Base-by-base conservation (phyloP, 2,113 vertebrate genomes). In the Cavia porcellus region DNA sequence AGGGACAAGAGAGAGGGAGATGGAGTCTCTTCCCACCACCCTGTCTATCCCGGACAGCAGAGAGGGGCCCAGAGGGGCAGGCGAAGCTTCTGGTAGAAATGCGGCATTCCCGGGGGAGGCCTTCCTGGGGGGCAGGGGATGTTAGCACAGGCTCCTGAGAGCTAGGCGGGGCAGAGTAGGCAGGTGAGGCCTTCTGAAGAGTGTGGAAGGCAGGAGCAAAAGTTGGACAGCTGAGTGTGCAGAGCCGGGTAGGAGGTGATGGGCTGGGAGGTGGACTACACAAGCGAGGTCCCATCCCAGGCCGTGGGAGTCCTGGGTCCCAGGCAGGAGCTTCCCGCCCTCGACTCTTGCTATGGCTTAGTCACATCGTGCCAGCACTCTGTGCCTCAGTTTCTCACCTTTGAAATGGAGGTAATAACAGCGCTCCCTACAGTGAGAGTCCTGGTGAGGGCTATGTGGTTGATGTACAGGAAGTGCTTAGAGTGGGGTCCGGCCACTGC, bases 381-480 rank as follows among this genome's bases (percentile, higher is more conserved):
- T 64, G 64, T 45, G 61, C 57, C 55, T 97, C 79, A 38, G 84
- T 72, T 62, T 96, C 70, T 74, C 85, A 14, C 62, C 81, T 61
- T 19, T 86, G 72, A 74, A 32, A 35, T 50, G 24, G 57, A 19
- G 3, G 0, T 64, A 35, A 24, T 13, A 28, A 10, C n/a, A 17
- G 47, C 19, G 35, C 45, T 5, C 42, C 20, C 13, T 45, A 12
- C 47, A 28, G 52, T 52, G 19, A 59, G 28, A 14, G 11, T 11
- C 28, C 0, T 1, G n/a, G 20, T 62, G 64, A 91, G 42, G 38
- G 74, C 25, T 68, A 0, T 47, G 1, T 12, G n/a, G 22, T 30
- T 66, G 11, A 2, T 28, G 12, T 47, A 28, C 24, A 66, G 62
- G 52, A 77, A 42, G n/a, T 81, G 64, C 79, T 55, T 30, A 57